Evolutionary conservation across 2,888 invertebrate species (phyloP), one percentile per base, ranked within the genome.

Genomic region (Drosophila dives): DNA sequence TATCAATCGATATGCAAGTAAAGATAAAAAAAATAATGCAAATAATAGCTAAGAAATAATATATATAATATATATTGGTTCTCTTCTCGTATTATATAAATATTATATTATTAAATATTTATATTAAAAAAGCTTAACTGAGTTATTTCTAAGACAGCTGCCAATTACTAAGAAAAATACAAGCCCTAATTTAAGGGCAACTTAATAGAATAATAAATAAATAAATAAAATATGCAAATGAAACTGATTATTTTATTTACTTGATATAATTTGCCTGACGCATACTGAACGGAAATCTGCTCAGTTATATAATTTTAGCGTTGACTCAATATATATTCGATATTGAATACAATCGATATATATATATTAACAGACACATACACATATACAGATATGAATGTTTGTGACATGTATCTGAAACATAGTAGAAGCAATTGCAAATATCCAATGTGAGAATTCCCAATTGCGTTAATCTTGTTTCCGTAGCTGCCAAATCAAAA

Each of bases 381-480:
- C 23, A 23, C 32, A 61, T 59, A 49, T 36, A 58, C 8, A 45
- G 1, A 23, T 38, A 61, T 48, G 60, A 51, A 62, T 51, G 53
- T 12, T 12, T 56, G 20, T 23, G 45, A 2, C 3, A 29, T n/a
- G 23, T 50, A 29, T 72, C 38, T n/a, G 64, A 6, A 67, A 70
- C 60, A 72, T 53, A 59, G 54, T 40, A 15, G 33, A 34, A 55
- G 40, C 42, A 64, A 65, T 48, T 53, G 64, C 36, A 64, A 70
- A 71, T 75, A 68, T 58, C 45, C 63, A 65, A 67, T 58, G 67
- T 54, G 65, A 55, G 51, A 76, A 81, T 80, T 79, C 81, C 81
- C 89, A 86, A 86, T 86, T 89, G 89, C 79, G 84, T 86, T 85
- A 86, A 84, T 89, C 76, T 79, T 71, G 45, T 75, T 89, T 86